These are phyloP conservation scores for Cryptotis parvus DNA, from an alignment of 2,113 vertebrate species.

Conservation along the genomic window DNA sequence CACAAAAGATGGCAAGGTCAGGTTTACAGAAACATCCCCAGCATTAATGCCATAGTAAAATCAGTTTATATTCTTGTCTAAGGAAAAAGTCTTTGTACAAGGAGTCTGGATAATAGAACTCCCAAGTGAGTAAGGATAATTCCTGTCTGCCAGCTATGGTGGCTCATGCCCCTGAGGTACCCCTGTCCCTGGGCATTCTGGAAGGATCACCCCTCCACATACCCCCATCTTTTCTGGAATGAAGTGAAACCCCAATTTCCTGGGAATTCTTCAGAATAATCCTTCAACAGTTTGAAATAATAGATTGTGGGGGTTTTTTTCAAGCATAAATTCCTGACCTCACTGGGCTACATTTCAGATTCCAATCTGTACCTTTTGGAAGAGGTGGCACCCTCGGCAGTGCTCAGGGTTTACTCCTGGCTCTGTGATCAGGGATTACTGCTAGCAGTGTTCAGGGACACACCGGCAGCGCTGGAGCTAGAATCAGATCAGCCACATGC, in stretches of 20 bases:
- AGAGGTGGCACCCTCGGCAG: too few relatives aligned
- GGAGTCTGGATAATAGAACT: neutral
- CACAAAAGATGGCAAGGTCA: neutral
- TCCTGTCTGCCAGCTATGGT: neutral
- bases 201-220: neutral
- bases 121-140: neutral
- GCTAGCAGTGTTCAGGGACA: too few relatives aligned
- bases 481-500: too few relatives aligned
- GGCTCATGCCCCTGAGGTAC: neutral
- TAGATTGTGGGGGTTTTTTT: neutral
- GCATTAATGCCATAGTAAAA: neutral
- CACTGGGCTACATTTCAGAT: neutral
- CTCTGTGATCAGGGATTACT: too few relatives aligned
- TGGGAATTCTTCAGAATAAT: neutral
- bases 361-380: neutral
- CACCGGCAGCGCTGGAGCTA: too few relatives aligned
- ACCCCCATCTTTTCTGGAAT: neutral
- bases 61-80: neutral
- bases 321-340: neutral
- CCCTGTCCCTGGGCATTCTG: fast-evolving
- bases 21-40: conserved; percentile 47
- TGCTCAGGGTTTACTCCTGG: too few relatives aligned
- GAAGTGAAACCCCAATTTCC: neutral
- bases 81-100: conserved; percentile 17
- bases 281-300: neutral